Evolutionary conservation across 2,888 invertebrate species (phyloP).

Genomic region (Polymixis flavicincta): DNA sequence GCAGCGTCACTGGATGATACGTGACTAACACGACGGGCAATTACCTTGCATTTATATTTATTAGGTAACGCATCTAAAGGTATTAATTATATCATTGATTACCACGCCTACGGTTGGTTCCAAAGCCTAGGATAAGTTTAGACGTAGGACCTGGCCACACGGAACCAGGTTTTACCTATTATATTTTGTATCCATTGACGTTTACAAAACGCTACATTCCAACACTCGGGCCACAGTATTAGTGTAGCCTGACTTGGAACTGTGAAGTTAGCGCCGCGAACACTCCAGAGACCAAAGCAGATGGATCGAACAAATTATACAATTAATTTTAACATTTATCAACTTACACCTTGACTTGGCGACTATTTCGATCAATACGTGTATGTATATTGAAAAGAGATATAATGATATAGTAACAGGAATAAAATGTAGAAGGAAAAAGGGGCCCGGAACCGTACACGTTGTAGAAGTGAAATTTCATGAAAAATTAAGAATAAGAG

Average conservation of each 20-base stretch:
- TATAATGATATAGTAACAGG: neutral
- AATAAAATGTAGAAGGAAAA: no score
- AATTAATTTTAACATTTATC: constrained; percentile 78
- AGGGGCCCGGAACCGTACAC: neutral
- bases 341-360: constrained; percentile 61
- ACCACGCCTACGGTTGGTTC: neutral
- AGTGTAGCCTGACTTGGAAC: constrained; percentile 72
- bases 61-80: no score
- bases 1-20: no score
- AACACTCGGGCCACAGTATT: constrained; percentile 36
- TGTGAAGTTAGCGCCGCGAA: constrained; percentile 78
- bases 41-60: no score
- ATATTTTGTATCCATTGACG: neutral
- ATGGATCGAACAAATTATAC: constrained; percentile 79
- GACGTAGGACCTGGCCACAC: no score
- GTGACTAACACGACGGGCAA: no score
- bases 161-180: neutral
- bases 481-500: no score
- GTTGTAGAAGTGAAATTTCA: no score
- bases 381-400: neutral
- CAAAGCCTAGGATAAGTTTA: neutral
- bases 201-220: constrained; percentile 25
- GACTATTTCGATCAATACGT: constrained; percentile 27
- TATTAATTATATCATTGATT: no score
- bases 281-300: constrained; percentile 78